Base-by-base conservation (phyloP, 2,888 invertebrate genomes). In the Stenichneumon culpator region DNA sequence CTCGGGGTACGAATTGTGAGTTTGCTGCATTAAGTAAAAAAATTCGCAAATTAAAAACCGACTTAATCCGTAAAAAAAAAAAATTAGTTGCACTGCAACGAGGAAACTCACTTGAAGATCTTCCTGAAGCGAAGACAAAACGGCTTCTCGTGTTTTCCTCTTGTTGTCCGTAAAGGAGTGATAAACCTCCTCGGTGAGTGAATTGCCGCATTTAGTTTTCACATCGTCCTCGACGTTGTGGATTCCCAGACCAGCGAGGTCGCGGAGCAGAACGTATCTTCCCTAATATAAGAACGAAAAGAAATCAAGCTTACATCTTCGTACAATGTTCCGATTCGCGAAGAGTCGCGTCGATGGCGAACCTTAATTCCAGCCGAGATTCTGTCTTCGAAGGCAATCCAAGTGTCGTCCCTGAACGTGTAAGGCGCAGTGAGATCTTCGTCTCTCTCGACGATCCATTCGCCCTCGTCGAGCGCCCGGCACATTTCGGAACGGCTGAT, bases 371-470 rank as follows among this genome's bases (percentile, higher is more conserved):
- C 96, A 22, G 96, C 95, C 68, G 97, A 97, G 22, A 96, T 96
- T 0, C 96, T 94, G 91, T 97, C 97, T 90, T 97, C 97, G 91
- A 97, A 97, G 4, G 97, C 96, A 73, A 97, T 95, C 97, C 97
- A 97, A 19, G 96, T 95, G 70, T 95, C 95, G 90, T 96, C 95
- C 91, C 96, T 96, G 92, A 96, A 97, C 90, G 97, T 96, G 90
- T 97, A 97, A 88, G 97, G 97, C 82, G 96, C 97, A 0, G 97
- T 96, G 86, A 97, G 94, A 93, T 97, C 97, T 91, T 97, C 97
- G 88, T 97, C 97, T 80, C 97, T 95, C 91, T 97, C 97, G 84
- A 97, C 92, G 0, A 96, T 97, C 97, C 97, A 97, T 87, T 95
- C 95, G 44, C 95, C 96, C 77, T 95, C 94, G 84, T 92, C 93